These are phyloP conservation scores for Gastrophryne carolinensis DNA, from an alignment of 2,797 vertebrate genomes.

Conservation along the genomic window DNA sequence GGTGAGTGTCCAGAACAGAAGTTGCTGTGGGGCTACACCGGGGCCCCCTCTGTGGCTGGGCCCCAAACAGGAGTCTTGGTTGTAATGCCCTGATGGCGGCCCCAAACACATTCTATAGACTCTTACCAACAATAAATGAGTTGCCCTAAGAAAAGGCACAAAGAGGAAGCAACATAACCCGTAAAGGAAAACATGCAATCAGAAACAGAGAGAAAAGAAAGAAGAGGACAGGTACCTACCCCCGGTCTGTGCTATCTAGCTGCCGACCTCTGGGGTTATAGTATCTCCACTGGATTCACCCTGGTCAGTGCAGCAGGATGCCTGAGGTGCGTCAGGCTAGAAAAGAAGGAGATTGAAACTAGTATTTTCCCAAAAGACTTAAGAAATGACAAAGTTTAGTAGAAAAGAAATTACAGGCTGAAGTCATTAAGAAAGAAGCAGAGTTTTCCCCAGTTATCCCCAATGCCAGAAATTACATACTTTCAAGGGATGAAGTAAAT, in stretches of 20 bases:
- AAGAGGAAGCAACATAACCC: no score
- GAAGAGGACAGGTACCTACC: slow-evolving; percentile 90
- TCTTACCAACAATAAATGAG: no score
- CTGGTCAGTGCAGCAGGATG: slow-evolving; percentile 91
- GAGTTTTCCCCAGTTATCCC: background rate
- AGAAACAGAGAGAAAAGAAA: slow-evolving; percentile 61
- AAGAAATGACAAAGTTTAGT: slow-evolving; percentile 30
- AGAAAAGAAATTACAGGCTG: slow-evolving; percentile 48
- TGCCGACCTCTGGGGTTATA: slow-evolving; percentile 96
- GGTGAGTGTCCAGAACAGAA: no score
- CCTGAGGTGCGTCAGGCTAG: slow-evolving; percentile 94
- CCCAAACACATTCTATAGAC: no score
- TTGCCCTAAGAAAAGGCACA: no score
- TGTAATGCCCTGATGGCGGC: no score
- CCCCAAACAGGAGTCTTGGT: no score
- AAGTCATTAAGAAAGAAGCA: background rate
- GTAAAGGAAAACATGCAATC: slow-evolving; percentile 49
- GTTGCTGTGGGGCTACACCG: no score
- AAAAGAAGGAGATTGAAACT: slow-evolving; percentile 76
- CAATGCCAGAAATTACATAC: no score
- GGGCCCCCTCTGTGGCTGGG: no score
- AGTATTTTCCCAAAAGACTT: slow-evolving; percentile 62
- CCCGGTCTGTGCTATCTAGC: slow-evolving; percentile 97
- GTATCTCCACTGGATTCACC: slow-evolving; percentile 90
- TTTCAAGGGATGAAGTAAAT: no score